These are phyloP conservation scores for Apamea anceps DNA, from an alignment of 2,888 invertebrate species.

Conservation along the genomic window DNA sequence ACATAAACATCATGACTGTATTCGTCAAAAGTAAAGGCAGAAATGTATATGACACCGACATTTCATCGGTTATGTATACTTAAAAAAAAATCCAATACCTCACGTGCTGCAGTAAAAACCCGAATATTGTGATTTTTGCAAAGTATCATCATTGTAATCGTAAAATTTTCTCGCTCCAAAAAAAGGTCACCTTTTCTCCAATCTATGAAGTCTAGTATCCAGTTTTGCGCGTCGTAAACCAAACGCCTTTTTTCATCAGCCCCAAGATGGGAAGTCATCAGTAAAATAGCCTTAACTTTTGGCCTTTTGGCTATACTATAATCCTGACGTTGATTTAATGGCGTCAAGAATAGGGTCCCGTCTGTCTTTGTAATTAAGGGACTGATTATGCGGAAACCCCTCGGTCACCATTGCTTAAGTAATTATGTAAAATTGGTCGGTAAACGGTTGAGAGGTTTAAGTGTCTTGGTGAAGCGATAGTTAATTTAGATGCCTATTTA, in stretches of 20 bases:
- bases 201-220: conserved; percentile 26
- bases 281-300: conserved; percentile 46
- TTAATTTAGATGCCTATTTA: not conserved
- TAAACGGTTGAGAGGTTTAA: conserved; percentile 21
- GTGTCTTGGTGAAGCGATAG: not conserved
- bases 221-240: conserved; percentile 42
- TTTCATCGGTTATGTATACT: not conserved
- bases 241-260: conserved; percentile 59
- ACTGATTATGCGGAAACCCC: conserved; percentile 62
- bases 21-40: not conserved
- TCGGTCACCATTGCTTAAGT: conserved; percentile 59
- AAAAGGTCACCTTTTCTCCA: not conserved
- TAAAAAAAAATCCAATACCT: not conserved
- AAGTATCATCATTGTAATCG: not conserved
- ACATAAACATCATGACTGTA: not conserved
- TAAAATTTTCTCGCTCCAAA: not conserved
- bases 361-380: conserved; percentile 61
- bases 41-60: not conserved
- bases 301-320: conserved; percentile 49
- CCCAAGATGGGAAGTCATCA: conserved; percentile 57
- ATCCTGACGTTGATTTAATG: conserved; percentile 66
- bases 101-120: not conserved
- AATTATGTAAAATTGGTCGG: conserved; percentile 64
- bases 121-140: not conserved
- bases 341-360: conserved; percentile 51